Evolutionary conservation across 2,888 invertebrate species (phyloP).

Genomic region (Ctenicera cuprea): DNA sequence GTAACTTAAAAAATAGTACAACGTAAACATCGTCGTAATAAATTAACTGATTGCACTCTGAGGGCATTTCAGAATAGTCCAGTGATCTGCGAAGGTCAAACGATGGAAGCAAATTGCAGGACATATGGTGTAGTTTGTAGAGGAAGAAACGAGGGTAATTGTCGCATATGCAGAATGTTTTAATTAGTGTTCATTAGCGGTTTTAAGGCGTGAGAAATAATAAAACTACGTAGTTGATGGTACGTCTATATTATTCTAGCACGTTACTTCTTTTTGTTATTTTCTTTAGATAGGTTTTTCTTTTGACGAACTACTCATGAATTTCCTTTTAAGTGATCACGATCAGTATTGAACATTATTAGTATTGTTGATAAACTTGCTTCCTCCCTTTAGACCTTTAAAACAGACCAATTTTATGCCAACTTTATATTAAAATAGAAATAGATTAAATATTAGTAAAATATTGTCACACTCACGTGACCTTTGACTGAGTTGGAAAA

Average conservation of each 20-base stretch:
- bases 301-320: too few relatives aligned
- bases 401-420: too few relatives aligned
- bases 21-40: neutral
- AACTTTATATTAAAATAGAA: too few relatives aligned
- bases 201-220: constrained; percentile 54
- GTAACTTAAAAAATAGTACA: neutral
- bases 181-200: constrained; percentile 52
- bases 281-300: too few relatives aligned
- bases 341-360: too few relatives aligned
- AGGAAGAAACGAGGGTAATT: constrained; percentile 41
- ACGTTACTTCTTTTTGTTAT: neutral
- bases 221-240: constrained; percentile 20
- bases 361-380: too few relatives aligned
- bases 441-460: neutral
- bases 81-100: constrained; percentile 31
- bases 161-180: constrained; percentile 53
- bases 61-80: neutral
- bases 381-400: too few relatives aligned
- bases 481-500: neutral
- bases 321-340: too few relatives aligned
- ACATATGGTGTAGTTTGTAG: constrained; percentile 42
- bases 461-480: neutral
- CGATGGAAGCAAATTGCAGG: constrained; percentile 38
- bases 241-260: neutral
- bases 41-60: neutral